Evolutionary conservation across 2,113 vertebrate genomes (phyloP).

Genomic region (Ochotona curzoniae): DNA sequence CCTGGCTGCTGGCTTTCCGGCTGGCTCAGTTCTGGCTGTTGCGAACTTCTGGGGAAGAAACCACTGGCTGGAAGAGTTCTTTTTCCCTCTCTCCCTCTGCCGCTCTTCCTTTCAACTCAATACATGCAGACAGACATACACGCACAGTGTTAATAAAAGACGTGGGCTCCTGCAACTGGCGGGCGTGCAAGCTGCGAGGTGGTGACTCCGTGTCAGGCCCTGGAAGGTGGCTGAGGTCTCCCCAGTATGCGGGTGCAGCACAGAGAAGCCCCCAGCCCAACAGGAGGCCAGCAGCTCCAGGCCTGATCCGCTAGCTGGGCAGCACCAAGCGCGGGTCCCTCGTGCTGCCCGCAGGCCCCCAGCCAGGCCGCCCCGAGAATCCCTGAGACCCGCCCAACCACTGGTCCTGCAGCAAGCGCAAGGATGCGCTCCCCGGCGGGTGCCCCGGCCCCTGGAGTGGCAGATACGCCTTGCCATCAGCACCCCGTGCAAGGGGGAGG

Average conservation of each 20-base stretch:
- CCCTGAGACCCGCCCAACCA: too few species aligned
- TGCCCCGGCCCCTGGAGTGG: neutral
- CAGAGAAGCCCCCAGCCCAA: neutral
- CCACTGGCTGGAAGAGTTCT: too few species aligned
- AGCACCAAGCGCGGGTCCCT: neutral
- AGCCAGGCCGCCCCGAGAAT: neutral
- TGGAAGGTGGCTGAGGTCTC: too few species aligned
- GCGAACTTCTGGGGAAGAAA: too few species aligned
- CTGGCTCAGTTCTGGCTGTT: too few species aligned
- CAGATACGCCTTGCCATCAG: neutral
- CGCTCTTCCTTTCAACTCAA: too few species aligned
- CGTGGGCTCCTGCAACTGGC: neutral
- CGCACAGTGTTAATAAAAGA: neutral
- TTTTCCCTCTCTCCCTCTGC: too few species aligned
- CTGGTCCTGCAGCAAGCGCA: too few species aligned
- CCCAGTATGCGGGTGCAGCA: neutral
- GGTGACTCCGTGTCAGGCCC: neutral
- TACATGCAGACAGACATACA: too few species aligned
- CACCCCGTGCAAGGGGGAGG: fast-evolving
- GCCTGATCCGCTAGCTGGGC: too few species aligned
- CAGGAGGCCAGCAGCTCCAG: neutral
- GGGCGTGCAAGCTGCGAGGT: too few species aligned
- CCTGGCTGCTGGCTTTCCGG: too few species aligned
- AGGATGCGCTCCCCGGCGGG: neutral
- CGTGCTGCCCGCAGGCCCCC: neutral